A percentile compares a stretch with the other conserved stretches of the same genome.
Conservation (phyloP, 1,140 invertebrate genomes). For the Zophobas atratus region DNA sequence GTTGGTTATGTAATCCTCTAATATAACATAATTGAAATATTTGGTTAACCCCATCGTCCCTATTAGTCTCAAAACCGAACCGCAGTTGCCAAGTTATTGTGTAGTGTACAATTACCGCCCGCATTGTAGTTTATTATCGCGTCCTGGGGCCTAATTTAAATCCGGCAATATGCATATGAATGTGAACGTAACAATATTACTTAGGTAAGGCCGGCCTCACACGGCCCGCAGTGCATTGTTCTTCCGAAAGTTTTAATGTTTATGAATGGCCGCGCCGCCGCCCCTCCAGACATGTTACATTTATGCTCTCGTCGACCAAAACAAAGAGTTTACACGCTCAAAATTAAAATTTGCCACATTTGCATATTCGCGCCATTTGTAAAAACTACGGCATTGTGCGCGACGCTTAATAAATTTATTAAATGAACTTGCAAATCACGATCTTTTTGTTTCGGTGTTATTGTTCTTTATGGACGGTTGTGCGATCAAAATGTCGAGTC, state of each 20-base stretch:
- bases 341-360: constrained; percentile 46
- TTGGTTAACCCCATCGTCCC: constrained; percentile 49
- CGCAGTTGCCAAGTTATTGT: constrained; percentile 44
- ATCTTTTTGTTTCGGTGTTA: constrained; percentile 44
- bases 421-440: constrained; percentile 49
- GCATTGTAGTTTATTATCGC: constrained; percentile 46
- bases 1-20: not conserved
- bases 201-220: constrained; percentile 36
- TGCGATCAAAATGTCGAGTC: constrained; percentile 14
- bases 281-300: constrained; percentile 34
- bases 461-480: constrained; percentile 41
- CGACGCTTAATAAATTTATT: constrained; percentile 46
- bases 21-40: constrained; percentile 51
- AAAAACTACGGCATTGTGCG: constrained; percentile 44
- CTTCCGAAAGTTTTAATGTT: constrained; percentile 37
- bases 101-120: constrained; percentile 43
- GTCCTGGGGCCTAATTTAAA: constrained; percentile 43
- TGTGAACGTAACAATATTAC: constrained; percentile 44
- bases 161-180: constrained; percentile 46
- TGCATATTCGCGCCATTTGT: constrained; percentile 47
- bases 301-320: constrained; percentile 17
- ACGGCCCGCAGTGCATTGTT: constrained; percentile 36
- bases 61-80: constrained; percentile 40
- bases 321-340: constrained; percentile 46
- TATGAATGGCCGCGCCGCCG: constrained; percentile 27